Conservation (phyloP, 2,797 vertebrate species). For the Odontamblyopus lacepedii region DNA sequence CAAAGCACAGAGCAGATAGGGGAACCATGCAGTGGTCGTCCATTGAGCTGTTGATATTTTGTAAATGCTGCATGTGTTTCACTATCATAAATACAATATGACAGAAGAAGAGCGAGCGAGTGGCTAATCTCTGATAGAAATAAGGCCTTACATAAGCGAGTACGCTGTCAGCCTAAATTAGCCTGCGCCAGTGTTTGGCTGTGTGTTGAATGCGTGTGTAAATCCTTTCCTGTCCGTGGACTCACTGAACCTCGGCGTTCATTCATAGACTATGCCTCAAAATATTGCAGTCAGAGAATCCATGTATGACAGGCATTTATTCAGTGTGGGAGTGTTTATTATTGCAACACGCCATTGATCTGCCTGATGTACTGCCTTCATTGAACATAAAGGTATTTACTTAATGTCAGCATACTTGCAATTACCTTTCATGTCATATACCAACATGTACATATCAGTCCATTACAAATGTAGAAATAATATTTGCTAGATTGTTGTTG, state of each 20-base stretch:
- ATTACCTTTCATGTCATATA: slow-evolving; percentile 6
- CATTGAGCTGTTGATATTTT: slow-evolving; percentile 43
- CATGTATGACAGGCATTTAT: not conserved
- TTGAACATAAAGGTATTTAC: slow-evolving; percentile 5
- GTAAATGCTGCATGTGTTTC: slow-evolving; percentile 24
- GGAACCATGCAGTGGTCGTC: slow-evolving; percentile 9
- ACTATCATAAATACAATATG: slow-evolving; percentile 25
- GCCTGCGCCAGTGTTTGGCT: slow-evolving; percentile 54
- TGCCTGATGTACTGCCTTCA: not conserved
- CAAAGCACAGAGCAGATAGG: slow-evolving; percentile 33
- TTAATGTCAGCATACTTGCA: slow-evolving; percentile 29
- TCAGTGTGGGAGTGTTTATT: not conserved
- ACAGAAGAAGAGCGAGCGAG: slow-evolving; percentile 44
- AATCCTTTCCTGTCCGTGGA: slow-evolving; percentile 41
- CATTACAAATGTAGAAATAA: not conserved
- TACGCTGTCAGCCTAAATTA: slow-evolving; percentile 61
- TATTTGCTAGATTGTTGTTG: not conserved
- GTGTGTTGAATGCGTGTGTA: slow-evolving; percentile 33
- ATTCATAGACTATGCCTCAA: slow-evolving; percentile 33
- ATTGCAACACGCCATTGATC: not conserved
- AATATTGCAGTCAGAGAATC: not conserved
- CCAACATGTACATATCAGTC: not conserved
- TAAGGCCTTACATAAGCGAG: slow-evolving; percentile 75
- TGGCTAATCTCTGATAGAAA: slow-evolving; percentile 77
- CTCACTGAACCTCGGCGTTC: slow-evolving; percentile 41